Evolutionary conservation across 2,113 vertebrate genomes (phyloP), one percentile per base, ranked within the genome.

Genomic region (Trematocara nigrifrons): DNA sequence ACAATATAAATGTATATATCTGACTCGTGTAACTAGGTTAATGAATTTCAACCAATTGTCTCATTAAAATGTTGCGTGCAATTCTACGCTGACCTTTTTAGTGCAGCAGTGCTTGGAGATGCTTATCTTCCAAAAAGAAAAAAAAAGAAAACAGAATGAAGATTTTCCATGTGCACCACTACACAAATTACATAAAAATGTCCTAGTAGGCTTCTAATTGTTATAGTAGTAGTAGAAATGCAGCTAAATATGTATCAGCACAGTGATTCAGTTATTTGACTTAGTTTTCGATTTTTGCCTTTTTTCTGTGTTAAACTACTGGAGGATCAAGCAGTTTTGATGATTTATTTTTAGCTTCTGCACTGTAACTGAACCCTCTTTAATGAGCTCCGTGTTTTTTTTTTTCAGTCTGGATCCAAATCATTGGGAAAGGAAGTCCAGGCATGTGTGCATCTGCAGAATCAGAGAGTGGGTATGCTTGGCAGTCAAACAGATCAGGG

Each of bases 21-120:
- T 88, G 90, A 91, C 83, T 84, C 31, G 33, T 47, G 76, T 78
- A 88, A 89, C 82, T 89, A 80, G 86, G 80, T 86, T 84, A 85
- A 77, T 61, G 53, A 85, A 18, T 69, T 85, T 77, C 45, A 86
- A 92, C 89, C 76, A 81, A 91, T 91, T 54, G 84, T 51, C 57
- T 90, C 71, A 85, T 88, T 88, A 89, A 87, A 81, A 89, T 91
- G 89, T 92, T 84, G 81, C 56, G 79, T 84, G 57, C 87, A 87
- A 86, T 76, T 86, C 83, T 56, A 74, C 6, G 18, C 40, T 69
- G 91, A 92, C 91, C 88, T 92, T 93, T 92, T 88, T 13, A 87
- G 47, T 59, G 83, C 9, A 54, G 26, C 8, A 49, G n/a, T 22
- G 52, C 29, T 82, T 31, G 15, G 40, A 87, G 78, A 82, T 61